These are phyloP conservation scores for Cherax destructor DNA, from an alignment of 1,140 invertebrate genomes.

Conservation along the genomic window DNA sequence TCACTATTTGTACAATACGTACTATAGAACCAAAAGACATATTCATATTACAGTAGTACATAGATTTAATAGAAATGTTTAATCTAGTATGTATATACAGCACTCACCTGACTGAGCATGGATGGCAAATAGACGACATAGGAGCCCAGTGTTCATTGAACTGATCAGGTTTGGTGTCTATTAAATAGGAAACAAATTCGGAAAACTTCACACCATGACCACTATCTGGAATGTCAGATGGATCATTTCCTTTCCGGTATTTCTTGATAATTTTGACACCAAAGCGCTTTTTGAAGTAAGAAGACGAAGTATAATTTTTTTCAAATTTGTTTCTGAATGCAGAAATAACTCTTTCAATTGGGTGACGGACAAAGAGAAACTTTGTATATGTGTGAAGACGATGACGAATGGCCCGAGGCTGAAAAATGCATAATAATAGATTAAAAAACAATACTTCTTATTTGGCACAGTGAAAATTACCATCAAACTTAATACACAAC, in stretches of 20 bases:
- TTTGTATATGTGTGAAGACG: slow-evolving; percentile 86
- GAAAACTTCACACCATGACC: slow-evolving; percentile 88
- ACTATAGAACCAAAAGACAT: not conserved
- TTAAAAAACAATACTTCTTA: too few species aligned
- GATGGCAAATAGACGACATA: slow-evolving; percentile 87
- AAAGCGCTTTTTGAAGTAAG: slow-evolving; percentile 84
- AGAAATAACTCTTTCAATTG: slow-evolving; percentile 91
- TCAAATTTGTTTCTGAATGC: slow-evolving; percentile 94
- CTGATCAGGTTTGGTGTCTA: slow-evolving; percentile 78
- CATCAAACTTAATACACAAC: too few species aligned
- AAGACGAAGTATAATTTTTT: slow-evolving; percentile 80
- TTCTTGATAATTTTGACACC: slow-evolving; percentile 87
- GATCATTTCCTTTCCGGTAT: slow-evolving; percentile 79
- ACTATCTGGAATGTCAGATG: slow-evolving; percentile 73
- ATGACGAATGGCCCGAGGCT: slow-evolving; percentile 78
- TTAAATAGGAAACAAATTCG: slow-evolving; percentile 90
- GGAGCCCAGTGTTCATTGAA: slow-evolving; percentile 94
- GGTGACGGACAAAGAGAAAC: slow-evolving; percentile 92
- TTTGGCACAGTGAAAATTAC: too few species aligned
- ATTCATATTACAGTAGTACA: not conserved
- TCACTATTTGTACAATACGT: too few species aligned
- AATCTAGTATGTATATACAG: not conserved
- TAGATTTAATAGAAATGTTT: too few species aligned
- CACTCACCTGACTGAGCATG: slow-evolving; percentile 83
- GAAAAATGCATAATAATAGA: slow-evolving; percentile 75